Conservation (phyloP, 1,140 invertebrate genomes). For the Aphelenchoides besseyi region DNA sequence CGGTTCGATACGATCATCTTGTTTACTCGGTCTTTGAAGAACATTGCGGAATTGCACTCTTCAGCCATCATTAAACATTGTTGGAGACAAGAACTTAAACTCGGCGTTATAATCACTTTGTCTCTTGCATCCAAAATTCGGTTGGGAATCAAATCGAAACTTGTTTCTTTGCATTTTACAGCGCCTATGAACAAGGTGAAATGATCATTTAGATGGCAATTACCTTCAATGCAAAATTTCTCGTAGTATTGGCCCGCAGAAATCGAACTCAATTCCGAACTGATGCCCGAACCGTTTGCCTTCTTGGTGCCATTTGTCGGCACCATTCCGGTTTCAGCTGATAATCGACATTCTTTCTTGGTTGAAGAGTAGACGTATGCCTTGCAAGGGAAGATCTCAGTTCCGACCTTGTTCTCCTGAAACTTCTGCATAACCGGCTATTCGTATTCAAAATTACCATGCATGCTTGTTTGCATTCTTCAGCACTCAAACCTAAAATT, state of each 20-base stretch:
- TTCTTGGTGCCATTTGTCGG: constrained; percentile 15
- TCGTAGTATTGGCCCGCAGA: constrained; percentile 57
- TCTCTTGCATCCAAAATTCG: constrained; percentile 44
- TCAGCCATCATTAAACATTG: constrained; percentile 35
- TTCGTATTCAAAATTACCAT: constrained; percentile 28
- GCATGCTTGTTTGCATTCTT: constrained; percentile 53
- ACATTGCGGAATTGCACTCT: constrained; percentile 49
- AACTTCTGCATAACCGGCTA: constrained; percentile 3
- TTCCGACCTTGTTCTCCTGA: constrained; percentile 52
- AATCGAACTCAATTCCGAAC: constrained; percentile 47
- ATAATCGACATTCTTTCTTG: constrained; percentile 53
- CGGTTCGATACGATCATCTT: constrained; percentile 2
- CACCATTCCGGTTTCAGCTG: constrained; percentile 48
- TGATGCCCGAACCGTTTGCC: constrained; percentile 31
- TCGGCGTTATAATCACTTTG: constrained; percentile 38
- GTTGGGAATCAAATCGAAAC: constrained; percentile 52
- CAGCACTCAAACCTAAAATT: constrained; percentile 35
- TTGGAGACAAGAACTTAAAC: constrained; percentile 41
- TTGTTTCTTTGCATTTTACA: constrained; percentile 44
- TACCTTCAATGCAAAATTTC: constrained; percentile 51
- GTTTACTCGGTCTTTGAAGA: constrained; percentile 39
- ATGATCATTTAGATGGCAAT: background rate
- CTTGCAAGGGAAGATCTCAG: constrained; percentile 55
- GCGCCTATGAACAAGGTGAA: constrained; percentile 28
- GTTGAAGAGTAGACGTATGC: constrained; percentile 54